Evolutionary conservation across 2,888 invertebrate genomes (phyloP).

Genomic region (Notodonta dromedarius): DNA sequence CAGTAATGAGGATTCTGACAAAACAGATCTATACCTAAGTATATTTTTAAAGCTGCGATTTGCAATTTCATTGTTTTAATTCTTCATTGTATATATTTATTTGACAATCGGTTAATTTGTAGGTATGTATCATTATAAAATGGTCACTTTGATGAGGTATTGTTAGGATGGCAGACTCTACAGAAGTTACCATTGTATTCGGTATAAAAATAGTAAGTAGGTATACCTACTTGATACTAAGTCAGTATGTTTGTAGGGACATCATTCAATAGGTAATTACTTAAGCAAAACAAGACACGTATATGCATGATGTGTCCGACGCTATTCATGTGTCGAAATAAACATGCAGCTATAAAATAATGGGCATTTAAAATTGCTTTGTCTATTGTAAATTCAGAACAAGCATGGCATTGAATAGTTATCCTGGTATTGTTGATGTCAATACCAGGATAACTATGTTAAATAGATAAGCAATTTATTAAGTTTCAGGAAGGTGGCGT

Average conservation of each 20-base stretch:
- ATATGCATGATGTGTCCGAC: neutral
- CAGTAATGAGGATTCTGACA: too few relatives aligned
- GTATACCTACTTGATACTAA: neutral
- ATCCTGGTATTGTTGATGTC: neutral
- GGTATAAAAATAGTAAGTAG: too few relatives aligned
- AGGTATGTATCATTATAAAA: too few relatives aligned
- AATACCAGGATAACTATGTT: neutral
- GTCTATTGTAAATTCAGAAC: conserved; percentile 2
- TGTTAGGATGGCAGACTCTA: too few relatives aligned
- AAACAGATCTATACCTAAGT: too few relatives aligned
- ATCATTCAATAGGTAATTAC: neutral
- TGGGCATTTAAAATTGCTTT: neutral
- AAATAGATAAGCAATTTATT: neutral
- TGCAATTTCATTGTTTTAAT: too few relatives aligned
- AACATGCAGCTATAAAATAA: neutral
- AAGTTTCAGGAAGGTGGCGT: too few relatives aligned
- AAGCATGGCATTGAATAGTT: neutral
- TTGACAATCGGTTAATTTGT: too few relatives aligned
- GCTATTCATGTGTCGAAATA: neutral
- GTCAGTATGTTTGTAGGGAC: neutral
- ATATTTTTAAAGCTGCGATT: too few relatives aligned
- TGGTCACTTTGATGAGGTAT: too few relatives aligned
- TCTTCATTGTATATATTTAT: too few relatives aligned
- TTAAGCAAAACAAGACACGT: neutral
- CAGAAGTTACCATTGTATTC: too few relatives aligned